Evolutionary conservation across 2,888 invertebrate species (phyloP), one percentile per base, ranked within the genome.

Genomic region (Drosophila ezoana): DNA sequence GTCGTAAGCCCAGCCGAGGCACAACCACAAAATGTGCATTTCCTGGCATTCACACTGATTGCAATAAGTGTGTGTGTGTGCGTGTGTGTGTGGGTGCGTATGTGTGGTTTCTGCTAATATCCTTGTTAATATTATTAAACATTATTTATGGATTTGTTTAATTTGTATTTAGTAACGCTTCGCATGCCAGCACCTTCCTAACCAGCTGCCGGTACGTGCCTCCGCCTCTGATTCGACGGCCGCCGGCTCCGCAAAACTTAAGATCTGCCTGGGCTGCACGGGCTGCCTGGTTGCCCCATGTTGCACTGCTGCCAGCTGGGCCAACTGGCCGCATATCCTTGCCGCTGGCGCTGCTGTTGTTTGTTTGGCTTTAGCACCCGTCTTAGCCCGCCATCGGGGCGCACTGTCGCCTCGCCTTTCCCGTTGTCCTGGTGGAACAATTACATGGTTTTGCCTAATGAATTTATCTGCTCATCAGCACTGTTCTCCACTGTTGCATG

Each of bases 81-180:
- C 52, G 51, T 56, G 48, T 10, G 43, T 52, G 51, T 52, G 51
- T n/a, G 48, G 52, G 47, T 62, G 49, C 63, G 38, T 54, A 69
- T 60, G 68, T 75, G 76, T 79, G 74, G 69, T 67, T 74, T 41
- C 69, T 82, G 88, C 88, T 91, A 90, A 91, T 91, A 91, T 90
- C 83, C 90, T 85, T 90, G 90, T 90, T 90, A 90, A 91, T 91
- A 88, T 87, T 91, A 91, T 90, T 90, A 91, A 90, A 91, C 91
- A 90, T 91, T 91, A 90, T 90, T 90, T 90, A 90, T 90, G 91
- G 91, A 90, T 90, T 91, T 90, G 91, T 91, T 90, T 90, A 90
- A 91, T 90, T 90, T 90, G 90, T 91, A 90, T 90, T 90, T 91
- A 90, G 91, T 90, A 89, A 84, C 87, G 87, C 83, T 76, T 73